Conservation (phyloP, 2,113 vertebrate species). For the Psophia crepitans region DNA sequence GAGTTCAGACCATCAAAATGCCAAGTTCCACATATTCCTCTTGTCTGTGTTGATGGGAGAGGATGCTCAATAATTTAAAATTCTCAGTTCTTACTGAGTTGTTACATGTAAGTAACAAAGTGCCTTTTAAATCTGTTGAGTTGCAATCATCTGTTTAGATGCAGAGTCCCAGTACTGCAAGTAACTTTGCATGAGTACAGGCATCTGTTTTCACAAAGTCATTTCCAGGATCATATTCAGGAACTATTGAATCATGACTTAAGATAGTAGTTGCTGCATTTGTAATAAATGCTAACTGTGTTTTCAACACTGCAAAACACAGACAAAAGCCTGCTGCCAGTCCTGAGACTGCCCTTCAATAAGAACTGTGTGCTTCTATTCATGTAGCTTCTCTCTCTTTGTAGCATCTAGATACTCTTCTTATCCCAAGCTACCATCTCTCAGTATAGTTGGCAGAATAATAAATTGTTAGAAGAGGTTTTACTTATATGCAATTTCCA, state of each 20-base stretch:
- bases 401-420: neutral
- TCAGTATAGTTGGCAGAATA: neutral
- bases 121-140: slow-evolving; percentile 1
- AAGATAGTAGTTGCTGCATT: neutral
- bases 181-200: neutral
- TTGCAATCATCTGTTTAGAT: neutral
- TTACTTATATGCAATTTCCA: neutral
- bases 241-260: neutral
- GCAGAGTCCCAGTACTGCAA: neutral
- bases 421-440: neutral
- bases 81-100: neutral
- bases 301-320: neutral
- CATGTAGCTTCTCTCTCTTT: neutral
- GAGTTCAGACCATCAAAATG: neutral
- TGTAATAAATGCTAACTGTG: neutral
- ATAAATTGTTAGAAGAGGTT: neutral
- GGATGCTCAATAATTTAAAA: neutral
- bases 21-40: neutral
- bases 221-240: neutral
- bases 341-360: neutral
- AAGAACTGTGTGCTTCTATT: neutral
- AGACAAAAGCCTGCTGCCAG: neutral
- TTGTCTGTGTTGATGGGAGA: neutral
- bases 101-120: neutral
- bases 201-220: neutral